Evolutionary conservation across 1,140 invertebrate genomes (phyloP), one percentile per base, ranked within the genome.

Genomic region (Conus betulinus): DNA sequence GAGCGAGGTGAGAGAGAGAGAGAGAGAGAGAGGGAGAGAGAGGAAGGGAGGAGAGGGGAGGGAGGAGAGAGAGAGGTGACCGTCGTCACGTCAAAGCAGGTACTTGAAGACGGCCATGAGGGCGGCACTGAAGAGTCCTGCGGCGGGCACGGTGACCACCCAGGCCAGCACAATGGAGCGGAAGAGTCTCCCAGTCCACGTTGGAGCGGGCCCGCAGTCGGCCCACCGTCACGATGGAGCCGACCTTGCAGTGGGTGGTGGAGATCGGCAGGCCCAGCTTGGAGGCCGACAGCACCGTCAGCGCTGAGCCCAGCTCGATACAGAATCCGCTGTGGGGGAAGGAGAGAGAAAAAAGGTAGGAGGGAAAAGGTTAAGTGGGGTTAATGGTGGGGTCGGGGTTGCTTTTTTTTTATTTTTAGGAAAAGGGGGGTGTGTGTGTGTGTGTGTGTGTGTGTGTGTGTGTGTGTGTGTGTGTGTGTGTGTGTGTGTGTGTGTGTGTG

Each of bases 171-270:
- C 97, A 92, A 99, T 99, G 94, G 99, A 99, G 91, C 98, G 91
- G 93, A 96, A 99, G 60, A 99, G 95, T 95, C 96, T 97, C 39
- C 98, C 98, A 99, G 93, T 99, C 98, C 27, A 99, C 98, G 52
- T 97, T 96, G 95, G 97, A 94, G 92, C 95, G 95, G 3, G 97
- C 96, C 89, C 96, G 96, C 25, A 96, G 96, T 94, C 97, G 97
- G 20, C 98, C 98, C 57, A 99, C 98, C 93, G 97, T 98, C 15
- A 99, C 98, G 7, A 99, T 98, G 17, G 98, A 99, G 25, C 98
- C 99, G 10, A 99, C 99, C 96, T 99, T 99, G 95, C 99, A 99
- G 95, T 99, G 99, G 0, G 99, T 99, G 7, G 99, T 99, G 90
- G 98, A 98, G 91, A 99, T 98, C 23, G 99, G 99, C 92, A 99